These are phyloP conservation scores for Avahi laniger DNA, from an alignment of 2,797 vertebrate genomes.

Conservation along the genomic window DNA sequence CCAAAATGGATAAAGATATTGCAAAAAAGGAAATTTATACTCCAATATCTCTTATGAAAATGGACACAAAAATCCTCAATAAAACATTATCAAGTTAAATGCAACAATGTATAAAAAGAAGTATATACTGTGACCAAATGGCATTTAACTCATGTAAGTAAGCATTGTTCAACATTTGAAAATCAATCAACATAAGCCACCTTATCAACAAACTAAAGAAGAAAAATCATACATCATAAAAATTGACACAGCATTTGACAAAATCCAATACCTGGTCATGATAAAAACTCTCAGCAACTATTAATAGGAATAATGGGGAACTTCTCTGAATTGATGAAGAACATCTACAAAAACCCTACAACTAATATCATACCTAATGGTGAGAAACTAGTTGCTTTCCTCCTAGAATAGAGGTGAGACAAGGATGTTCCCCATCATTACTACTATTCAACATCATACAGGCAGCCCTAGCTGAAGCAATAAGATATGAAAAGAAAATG, in stretches of 20 bases:
- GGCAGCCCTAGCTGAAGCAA: neutral
- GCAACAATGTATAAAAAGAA: neutral
- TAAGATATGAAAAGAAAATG: neutral
- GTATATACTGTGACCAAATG: neutral
- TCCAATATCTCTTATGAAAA: neutral
- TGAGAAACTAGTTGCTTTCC: neutral
- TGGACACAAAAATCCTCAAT: neutral
- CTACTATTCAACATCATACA: neutral
- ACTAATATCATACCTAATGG: neutral
- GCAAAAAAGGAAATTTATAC: neutral
- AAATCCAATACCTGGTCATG: neutral
- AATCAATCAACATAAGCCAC: neutral
- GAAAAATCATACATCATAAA: neutral
- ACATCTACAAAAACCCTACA: neutral
- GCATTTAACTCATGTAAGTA: neutral
- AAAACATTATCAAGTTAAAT: neutral
- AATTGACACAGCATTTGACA: neutral
- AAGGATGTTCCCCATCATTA: neutral
- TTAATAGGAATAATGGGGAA: neutral
- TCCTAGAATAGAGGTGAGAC: neutral
- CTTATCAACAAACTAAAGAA: neutral
- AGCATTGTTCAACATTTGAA: neutral
- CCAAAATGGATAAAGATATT: neutral
- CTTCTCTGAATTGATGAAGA: neutral
- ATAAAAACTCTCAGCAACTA: neutral